phyloP scores from a whole-genome alignment of 2,888 invertebrate species.

The Unio pictorum region DNA sequence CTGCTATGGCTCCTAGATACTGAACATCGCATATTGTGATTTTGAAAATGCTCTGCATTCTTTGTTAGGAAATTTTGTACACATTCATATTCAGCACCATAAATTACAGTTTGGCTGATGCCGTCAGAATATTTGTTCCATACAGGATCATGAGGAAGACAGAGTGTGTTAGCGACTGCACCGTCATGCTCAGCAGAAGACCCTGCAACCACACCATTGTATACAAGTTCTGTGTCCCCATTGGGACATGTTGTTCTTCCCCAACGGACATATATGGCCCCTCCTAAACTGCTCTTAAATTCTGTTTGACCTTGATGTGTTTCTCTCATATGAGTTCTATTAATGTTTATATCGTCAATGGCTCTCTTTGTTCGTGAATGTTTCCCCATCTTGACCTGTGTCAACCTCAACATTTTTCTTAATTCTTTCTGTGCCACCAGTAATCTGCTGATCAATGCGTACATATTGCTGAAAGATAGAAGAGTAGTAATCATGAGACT shows the following conservation, averaged over 20 bases:
- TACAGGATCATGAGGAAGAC: slow-evolving; percentile 18
- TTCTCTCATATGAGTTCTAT: too few relatives aligned
- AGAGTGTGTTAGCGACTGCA: slow-evolving; percentile 17
- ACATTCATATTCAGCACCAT: slow-evolving; percentile 1
- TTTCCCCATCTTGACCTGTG: too few relatives aligned
- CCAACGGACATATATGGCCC: slow-evolving; percentile 9
- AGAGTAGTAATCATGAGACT: too few relatives aligned
- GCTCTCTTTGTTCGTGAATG: too few relatives aligned
- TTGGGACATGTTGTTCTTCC: slow-evolving; percentile 7
- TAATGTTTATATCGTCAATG: too few relatives aligned
- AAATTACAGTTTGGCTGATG: slow-evolving; percentile 1
- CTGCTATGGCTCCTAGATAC: slow-evolving; percentile 21
- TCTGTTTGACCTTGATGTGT: not conserved
- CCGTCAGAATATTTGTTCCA: not conserved
- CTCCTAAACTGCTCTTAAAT: not conserved
- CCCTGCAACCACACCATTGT: slow-evolving; percentile 13
- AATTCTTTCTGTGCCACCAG: too few relatives aligned
- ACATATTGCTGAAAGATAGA: too few relatives aligned
- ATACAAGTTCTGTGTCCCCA: slow-evolving; percentile 6
- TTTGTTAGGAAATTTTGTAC: too few relatives aligned
- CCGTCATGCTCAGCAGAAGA: slow-evolving; percentile 8
- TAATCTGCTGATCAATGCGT: too few relatives aligned
- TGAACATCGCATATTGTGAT: slow-evolving; percentile 34
- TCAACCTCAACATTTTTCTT: too few relatives aligned
- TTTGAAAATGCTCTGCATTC: not conserved